These are phyloP conservation scores for Gymnosoma rotundatum DNA, from an alignment of 2,888 invertebrate species.

Conservation along the genomic window DNA sequence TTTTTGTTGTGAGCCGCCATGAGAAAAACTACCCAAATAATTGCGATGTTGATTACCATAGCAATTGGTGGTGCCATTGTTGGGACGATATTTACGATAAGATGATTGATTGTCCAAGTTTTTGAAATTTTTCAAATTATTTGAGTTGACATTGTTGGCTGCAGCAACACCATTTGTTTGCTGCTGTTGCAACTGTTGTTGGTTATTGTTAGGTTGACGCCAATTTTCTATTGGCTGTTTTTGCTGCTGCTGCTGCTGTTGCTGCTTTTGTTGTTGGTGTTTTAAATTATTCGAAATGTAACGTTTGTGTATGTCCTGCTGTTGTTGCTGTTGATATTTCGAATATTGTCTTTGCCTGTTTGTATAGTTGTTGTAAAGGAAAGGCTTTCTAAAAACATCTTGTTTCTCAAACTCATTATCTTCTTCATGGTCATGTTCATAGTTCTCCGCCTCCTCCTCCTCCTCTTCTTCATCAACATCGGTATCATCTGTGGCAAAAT, in stretches of 20 bases:
- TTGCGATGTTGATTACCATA: conserved; percentile 74
- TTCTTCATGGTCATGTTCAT: conserved; percentile 65
- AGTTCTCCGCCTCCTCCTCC: conserved; percentile 58
- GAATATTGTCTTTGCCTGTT: conserved; percentile 58
- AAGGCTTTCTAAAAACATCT: conserved; percentile 62
- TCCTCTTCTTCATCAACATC: conserved; percentile 53
- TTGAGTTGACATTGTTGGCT: conserved; percentile 11
- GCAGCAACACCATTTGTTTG: background rate
- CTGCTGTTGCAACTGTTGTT: conserved; percentile 16
- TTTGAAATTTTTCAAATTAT: conserved; percentile 64
- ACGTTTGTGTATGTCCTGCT: conserved; percentile 54
- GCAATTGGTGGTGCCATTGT: conserved; percentile 71
- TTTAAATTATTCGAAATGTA: conserved; percentile 57
- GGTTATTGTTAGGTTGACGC: conserved; percentile 76
- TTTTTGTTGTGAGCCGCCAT: conserved; percentile 72
- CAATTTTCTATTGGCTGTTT: conserved; percentile 77
- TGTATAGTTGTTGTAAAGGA: conserved; percentile 50
- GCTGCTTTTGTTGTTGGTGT: conserved; percentile 51
- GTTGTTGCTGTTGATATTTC: conserved; percentile 73
- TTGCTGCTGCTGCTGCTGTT: no score
- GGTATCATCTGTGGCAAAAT: conserved; percentile 66
- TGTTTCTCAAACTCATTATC: conserved; percentile 51
- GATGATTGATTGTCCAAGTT: conserved; percentile 66
- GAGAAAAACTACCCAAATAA: conserved; percentile 77
- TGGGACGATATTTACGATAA: conserved; percentile 72